These are phyloP conservation scores for Phaethornis superciliosus DNA, from an alignment of 2,113 vertebrate species.

Conservation along the genomic window DNA sequence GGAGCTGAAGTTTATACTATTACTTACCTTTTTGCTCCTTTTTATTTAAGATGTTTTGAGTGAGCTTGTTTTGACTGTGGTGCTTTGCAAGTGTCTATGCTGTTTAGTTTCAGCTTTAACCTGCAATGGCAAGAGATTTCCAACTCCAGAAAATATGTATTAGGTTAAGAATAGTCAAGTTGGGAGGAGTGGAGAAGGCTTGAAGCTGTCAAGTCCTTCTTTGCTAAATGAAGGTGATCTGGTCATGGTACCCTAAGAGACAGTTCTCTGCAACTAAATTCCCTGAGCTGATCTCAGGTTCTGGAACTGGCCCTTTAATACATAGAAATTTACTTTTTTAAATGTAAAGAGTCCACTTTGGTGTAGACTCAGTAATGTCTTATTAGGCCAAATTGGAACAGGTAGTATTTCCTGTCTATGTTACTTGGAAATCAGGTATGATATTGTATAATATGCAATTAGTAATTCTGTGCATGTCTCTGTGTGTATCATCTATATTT, in stretches of 20 bases:
- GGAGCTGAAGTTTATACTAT: neutral
- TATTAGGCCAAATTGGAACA: neutral
- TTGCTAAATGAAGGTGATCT: neutral
- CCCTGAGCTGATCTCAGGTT: neutral
- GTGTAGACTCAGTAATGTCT: neutral
- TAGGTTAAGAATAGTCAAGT: neutral
- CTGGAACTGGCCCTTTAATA: neutral
- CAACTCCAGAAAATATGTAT: neutral
- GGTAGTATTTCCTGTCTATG: neutral
- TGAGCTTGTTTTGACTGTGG: neutral
- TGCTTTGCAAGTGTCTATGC: neutral
- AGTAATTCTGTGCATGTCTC: neutral
- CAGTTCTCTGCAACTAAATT: neutral
- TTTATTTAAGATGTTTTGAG: neutral
- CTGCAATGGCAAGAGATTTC: neutral
- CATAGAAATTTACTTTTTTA: neutral
- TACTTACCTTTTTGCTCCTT: neutral
- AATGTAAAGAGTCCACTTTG: neutral
- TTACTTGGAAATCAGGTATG: neutral
- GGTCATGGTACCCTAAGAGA: neutral
- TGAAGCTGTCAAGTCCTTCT: neutral
- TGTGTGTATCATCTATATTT: neutral
- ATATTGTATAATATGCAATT: neutral
- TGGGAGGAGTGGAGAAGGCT: neutral
- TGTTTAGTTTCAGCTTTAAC: neutral